Percentiles rank a stretch among this genome's conserved stretches.
These are phyloP conservation scores for Centroberyx gerrardi DNA, from an alignment of 2,797 vertebrate species.

Conservation along the genomic window DNA sequence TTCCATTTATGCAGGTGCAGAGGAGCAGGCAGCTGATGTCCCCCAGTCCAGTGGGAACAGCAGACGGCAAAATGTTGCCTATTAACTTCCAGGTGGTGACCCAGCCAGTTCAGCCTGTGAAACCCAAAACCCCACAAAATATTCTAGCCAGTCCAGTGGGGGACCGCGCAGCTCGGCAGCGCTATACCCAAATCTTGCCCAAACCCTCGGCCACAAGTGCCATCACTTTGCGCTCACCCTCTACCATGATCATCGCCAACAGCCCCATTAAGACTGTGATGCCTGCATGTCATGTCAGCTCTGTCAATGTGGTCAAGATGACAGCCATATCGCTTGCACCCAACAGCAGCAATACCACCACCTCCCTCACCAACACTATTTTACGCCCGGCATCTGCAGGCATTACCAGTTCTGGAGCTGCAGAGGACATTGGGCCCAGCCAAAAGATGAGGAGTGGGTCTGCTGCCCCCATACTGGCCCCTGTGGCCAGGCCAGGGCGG, in stretches of 20 bases:
- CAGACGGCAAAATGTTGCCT: conserved; percentile 94
- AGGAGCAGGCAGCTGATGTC: conserved; percentile 92
- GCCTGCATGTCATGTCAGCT: conserved; percentile 92
- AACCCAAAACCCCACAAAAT: conserved; percentile 93
- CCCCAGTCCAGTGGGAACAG: conserved; percentile 87
- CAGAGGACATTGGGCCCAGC: conserved; percentile 84
- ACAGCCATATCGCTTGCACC: conserved; percentile 93
- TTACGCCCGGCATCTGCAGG: conserved; percentile 88
- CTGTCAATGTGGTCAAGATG: conserved; percentile 97
- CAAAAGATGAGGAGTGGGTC: conserved; percentile 89
- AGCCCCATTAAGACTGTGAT: conserved; percentile 96
- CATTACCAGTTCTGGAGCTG: conserved; percentile 70
- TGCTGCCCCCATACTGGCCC: conserved; percentile 88
- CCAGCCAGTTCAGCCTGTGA: conserved; percentile 93
- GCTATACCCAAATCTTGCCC: conserved; percentile 96
- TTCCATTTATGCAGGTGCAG: conserved; percentile 86
- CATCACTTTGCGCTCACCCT: conserved; percentile 93
- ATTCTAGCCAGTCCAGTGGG: conserved; percentile 89
- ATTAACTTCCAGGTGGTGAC: conserved; percentile 97
- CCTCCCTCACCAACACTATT: conserved; percentile 75
- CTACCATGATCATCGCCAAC: conserved; percentile 94
- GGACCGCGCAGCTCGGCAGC: conserved; percentile 94
- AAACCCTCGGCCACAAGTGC: conserved; percentile 92
- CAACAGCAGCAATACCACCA: conserved; percentile 77
- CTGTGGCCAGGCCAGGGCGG: conserved; percentile 80